Evolutionary conservation across 2,797 vertebrate species (phyloP), one percentile per base, ranked within the genome.

Genomic region (Sebastes minor): DNA sequence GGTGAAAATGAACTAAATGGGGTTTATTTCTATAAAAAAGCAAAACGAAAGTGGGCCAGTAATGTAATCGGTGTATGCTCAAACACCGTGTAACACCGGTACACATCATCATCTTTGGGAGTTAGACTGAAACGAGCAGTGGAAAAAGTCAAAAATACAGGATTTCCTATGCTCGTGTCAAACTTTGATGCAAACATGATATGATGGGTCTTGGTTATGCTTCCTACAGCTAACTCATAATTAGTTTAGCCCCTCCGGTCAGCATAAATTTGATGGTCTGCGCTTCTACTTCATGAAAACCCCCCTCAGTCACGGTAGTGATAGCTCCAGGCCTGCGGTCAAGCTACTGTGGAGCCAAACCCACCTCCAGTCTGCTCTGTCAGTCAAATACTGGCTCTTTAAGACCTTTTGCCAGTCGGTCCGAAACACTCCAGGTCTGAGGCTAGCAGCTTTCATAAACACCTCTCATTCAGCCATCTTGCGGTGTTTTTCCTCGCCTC

Each of bases 381-480:
- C 92, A 84, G 82, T 91, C 85, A 78, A 59, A 57, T 81, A 87
- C 91, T 87, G 79, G 52, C 82, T 85, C 78, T 18, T 60, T 56
- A n/a, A 68, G 56, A 81, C 67, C 60, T 74, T 71, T 62, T 74
- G 73, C 87, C 84, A 85, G 60, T 75, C 12, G 57, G 53, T 70
- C 76, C 25, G 13, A 83, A 71, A 86, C 52, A 53, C 49, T 84
- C 66, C 81, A 83, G 87, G 74, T 86, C 64, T 78, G 71, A 83
- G 80, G 92, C 86, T 74, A 72, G 73, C 76, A 60, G 83, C 85
- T 81, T 91, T 86, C 79, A 88, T 86, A 93, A 91, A 93, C 93
- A 83, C 86, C 88, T 90, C 82, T 81, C 68, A 52, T 78, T 73
- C 75, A 73, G 77, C 57, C 80, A 66, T 84, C 71, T 74, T 82